A percentile compares a stretch with the other conserved stretches of the same genome.
Evolutionary conservation across 2,888 invertebrate genomes (phyloP).

Genomic region (Scelioninae gen. 1): DNA sequence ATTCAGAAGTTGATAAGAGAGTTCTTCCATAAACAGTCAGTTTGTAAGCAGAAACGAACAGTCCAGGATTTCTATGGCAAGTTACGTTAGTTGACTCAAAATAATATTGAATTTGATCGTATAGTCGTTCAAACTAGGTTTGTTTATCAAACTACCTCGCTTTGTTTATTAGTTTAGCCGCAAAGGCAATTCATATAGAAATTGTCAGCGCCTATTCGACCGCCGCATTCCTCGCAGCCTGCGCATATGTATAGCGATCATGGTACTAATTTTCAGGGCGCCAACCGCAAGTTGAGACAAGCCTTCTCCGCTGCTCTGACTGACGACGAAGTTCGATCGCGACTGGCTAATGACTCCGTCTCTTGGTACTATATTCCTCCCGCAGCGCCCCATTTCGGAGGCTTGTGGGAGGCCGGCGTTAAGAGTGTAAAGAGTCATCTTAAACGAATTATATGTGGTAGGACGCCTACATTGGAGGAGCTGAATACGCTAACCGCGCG

Average conservation of each 20-base stretch:
- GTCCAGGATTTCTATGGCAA: too few relatives aligned
- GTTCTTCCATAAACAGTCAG: too few relatives aligned
- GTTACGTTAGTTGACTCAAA: too few relatives aligned
- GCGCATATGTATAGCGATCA: background rate
- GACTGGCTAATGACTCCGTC: background rate
- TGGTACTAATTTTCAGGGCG: constrained; percentile 8
- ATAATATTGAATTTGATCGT: too few relatives aligned
- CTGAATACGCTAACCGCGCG: background rate
- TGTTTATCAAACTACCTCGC: too few relatives aligned
- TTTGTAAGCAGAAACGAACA: too few relatives aligned
- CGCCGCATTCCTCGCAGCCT: background rate
- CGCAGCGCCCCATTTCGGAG: constrained; percentile 11
- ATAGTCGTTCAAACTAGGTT: too few relatives aligned
- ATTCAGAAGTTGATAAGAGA: too few relatives aligned
- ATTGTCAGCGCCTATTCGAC: constrained; percentile 6
- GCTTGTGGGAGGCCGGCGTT: too few relatives aligned
- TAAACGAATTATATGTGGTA: background rate
- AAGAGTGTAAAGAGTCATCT: too few relatives aligned
- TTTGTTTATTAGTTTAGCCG: constrained; percentile 4
- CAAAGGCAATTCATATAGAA: constrained; percentile 7
- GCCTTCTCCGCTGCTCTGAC: background rate
- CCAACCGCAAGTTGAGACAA: background rate
- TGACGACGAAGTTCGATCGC: background rate
- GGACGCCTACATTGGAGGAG: background rate
- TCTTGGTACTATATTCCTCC: constrained; percentile 5